phyloP scores from a whole-genome alignment of 2,797 vertebrate genomes.

The Anguilla anguilla region DNA sequence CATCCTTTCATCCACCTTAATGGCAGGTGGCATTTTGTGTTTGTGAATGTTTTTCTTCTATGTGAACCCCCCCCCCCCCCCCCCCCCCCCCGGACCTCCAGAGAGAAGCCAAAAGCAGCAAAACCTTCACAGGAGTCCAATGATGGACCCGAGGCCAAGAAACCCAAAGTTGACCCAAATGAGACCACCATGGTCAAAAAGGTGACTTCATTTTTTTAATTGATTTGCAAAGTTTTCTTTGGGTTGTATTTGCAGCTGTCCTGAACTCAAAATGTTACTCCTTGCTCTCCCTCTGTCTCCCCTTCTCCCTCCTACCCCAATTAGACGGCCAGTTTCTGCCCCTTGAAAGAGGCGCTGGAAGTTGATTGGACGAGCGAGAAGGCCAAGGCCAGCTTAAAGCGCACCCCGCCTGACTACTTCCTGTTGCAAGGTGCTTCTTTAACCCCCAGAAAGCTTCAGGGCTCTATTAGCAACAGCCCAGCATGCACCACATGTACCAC shows the following conservation, averaged over 20 bases:
- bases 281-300: background rate
- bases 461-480: background rate
- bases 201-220: slow-evolving; percentile 56
- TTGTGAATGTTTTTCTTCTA: background rate
- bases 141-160: slow-evolving; percentile 86
- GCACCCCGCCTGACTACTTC: slow-evolving; percentile 84
- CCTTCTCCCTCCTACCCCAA: background rate
- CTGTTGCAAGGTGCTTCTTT: slow-evolving; percentile 81
- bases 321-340: slow-evolving; percentile 78
- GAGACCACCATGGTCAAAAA: slow-evolving; percentile 92
- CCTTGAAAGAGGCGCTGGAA: slow-evolving; percentile 82
- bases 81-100: slow-evolving; percentile 44
- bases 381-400: slow-evolving; percentile 75
- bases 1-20: background rate
- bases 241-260: background rate
- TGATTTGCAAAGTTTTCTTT: background rate
- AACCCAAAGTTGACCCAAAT: slow-evolving; percentile 77
- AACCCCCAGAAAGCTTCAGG: background rate
- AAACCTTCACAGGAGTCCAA: slow-evolving; percentile 71
- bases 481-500: too few species aligned
- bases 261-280: background rate
- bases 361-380: slow-evolving; percentile 86
- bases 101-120: slow-evolving; percentile 85
- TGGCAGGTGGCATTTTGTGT: background rate
- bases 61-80: too few species aligned